phyloP scores from a whole-genome alignment of 2,113 vertebrate species.

The Boulengeromyrus knoepffleri region DNA sequence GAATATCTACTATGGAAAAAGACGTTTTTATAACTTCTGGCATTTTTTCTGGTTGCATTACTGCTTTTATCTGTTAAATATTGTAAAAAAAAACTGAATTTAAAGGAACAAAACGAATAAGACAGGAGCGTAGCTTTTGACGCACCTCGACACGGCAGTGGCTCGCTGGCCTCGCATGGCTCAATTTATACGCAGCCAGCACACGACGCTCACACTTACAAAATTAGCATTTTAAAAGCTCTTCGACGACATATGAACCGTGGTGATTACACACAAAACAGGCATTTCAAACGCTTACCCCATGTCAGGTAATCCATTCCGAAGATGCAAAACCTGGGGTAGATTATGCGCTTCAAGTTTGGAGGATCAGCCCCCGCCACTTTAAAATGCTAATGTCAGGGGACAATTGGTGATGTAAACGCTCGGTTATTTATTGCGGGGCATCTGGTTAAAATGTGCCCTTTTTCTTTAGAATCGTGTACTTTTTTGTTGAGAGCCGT shows the following conservation, averaged over 20 bases:
- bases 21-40: constrained; percentile 32
- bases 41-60: constrained; percentile 39
- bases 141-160: not conserved
- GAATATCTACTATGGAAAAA: constrained; percentile 59
- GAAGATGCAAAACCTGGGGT: constrained; percentile 20
- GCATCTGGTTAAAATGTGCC: constrained; percentile 64
- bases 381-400: constrained; percentile 47
- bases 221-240: constrained; percentile 47
- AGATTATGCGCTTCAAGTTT: constrained; percentile 34
- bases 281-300: constrained; percentile 23
- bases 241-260: constrained; percentile 26
- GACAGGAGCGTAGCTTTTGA: not conserved
- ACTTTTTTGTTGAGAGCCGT: constrained; percentile 47
- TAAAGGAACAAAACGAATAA: not conserved
- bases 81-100: not conserved
- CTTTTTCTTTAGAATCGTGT: constrained; percentile 54
- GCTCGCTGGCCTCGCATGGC: not conserved
- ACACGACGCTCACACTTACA: constrained; percentile 29
- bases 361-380: constrained; percentile 27
- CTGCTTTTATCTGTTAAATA: constrained; percentile 8
- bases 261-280: constrained; percentile 21
- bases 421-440: constrained; percentile 52
- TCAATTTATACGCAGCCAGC: constrained; percentile 27
- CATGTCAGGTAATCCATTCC: constrained; percentile 22
- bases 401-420: constrained; percentile 36